Evolutionary conservation across 2,113 vertebrate genomes (phyloP).

Genomic region (Crotophaga sulcirostris): DNA sequence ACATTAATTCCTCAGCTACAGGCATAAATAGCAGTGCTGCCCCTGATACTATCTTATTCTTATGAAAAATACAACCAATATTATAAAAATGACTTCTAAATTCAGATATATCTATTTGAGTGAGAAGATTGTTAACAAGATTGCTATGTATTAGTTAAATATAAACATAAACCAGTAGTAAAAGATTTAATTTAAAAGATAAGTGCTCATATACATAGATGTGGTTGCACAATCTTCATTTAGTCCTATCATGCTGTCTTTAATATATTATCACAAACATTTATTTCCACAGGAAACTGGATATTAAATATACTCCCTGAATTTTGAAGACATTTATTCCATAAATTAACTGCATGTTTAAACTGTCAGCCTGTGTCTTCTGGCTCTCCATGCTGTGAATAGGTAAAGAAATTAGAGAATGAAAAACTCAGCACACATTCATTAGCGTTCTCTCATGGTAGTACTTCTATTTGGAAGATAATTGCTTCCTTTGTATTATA

Average conservation of each 20-base stretch:
- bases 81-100: not conserved
- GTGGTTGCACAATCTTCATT: not conserved
- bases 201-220: not conserved
- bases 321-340: not conserved
- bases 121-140: not conserved
- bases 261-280: not conserved
- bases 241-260: not conserved
- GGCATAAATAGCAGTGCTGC: not conserved
- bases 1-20: not conserved
- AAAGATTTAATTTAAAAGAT: not conserved
- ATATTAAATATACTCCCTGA: not conserved
- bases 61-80: not conserved
- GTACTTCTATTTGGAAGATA: not conserved
- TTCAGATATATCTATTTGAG: not conserved
- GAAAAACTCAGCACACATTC: not conserved
- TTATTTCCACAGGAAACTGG: not conserved
- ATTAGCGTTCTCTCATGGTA: not conserved
- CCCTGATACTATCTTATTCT: not conserved
- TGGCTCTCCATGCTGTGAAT: not conserved
- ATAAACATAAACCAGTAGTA: not conserved
- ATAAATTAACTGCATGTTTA: not conserved
- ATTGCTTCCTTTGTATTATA: not conserved
- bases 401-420: not conserved
- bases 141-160: not conserved
- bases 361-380: not conserved